Evolutionary conservation across 2,888 invertebrate species (phyloP).

Genomic region (Lampropteryx suffumata): DNA sequence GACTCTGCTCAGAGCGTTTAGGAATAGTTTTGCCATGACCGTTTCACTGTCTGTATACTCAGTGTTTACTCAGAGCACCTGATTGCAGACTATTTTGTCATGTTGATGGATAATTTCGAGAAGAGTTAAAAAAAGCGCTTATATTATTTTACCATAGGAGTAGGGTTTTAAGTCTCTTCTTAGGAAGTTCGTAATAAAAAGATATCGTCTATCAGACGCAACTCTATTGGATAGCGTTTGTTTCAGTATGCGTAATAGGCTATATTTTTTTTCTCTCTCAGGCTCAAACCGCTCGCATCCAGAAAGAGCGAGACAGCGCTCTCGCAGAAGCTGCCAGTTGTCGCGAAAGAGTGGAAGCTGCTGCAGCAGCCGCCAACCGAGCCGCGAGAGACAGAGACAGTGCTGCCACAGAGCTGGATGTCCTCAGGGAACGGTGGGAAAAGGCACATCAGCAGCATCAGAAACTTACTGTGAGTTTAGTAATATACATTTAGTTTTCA

Average conservation of each 20-base stretch:
- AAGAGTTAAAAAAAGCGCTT: too few species aligned
- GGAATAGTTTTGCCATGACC: too few species aligned
- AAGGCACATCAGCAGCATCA: constrained; percentile 92
- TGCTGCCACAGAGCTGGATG: constrained; percentile 92
- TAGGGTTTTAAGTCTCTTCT: too few species aligned
- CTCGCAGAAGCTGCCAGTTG: constrained; percentile 91
- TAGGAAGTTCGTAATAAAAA: too few species aligned
- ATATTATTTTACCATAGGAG: too few species aligned
- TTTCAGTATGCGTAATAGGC: too few species aligned
- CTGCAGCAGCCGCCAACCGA: constrained; percentile 91
- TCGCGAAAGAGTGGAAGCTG: constrained; percentile 91
- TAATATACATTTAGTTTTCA: constrained; percentile 5
- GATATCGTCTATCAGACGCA: too few species aligned
- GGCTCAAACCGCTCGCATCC: constrained; percentile 89
- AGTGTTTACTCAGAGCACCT: too few species aligned
- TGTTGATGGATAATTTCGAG: not conserved
- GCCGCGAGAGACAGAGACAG: constrained; percentile 93
- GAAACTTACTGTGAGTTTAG: constrained; percentile 86
- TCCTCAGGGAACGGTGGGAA: constrained; percentile 94
- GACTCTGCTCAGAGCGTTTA: too few species aligned
- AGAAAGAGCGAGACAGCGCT: constrained; percentile 93
- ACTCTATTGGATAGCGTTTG: too few species aligned
- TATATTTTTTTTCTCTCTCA: constrained; percentile 61
- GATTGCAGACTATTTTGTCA: too few species aligned
- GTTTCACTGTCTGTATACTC: too few species aligned